Percentiles rank a stretch among this genome's conserved stretches.
Conservation (phyloP, 1,140 invertebrate species). For the Caenorhabditis latens region DNA sequence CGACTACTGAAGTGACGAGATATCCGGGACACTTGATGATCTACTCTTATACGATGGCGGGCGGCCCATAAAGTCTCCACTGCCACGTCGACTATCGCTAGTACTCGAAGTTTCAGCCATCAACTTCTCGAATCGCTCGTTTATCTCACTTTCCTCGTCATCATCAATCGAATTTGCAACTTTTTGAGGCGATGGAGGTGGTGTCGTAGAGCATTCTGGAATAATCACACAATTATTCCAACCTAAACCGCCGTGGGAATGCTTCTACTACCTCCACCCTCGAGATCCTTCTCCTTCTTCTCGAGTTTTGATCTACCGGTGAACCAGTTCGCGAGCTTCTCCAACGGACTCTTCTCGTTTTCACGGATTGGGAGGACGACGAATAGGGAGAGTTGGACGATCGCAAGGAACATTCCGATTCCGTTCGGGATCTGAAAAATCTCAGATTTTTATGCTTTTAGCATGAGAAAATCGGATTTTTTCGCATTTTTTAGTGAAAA, state of each 20-base stretch:
- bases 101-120: neutral
- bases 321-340: constrained; percentile 28
- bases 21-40: constrained; percentile 18
- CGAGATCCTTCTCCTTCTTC: constrained; percentile 29
- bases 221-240: neutral
- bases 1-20: neutral
- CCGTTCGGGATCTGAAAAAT: constrained; percentile 73
- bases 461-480: too few relatives aligned
- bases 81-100: neutral
- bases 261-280: neutral
- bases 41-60: constrained; percentile 35
- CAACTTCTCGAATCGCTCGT: constrained; percentile 22
- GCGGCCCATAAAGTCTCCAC: neutral
- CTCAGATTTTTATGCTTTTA: neutral
- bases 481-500: too few relatives aligned
- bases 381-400: constrained; percentile 75
- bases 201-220: neutral
- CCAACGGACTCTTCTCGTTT: constrained; percentile 35
- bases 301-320: neutral
- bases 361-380: constrained; percentile 69
- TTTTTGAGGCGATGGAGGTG: constrained; percentile 23
- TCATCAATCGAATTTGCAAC: neutral
- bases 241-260: neutral
- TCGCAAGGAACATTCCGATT: constrained; percentile 72
- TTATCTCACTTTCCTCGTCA: neutral